phyloP scores from a whole-genome alignment of 2,113 vertebrate species.

The Poecilia latipinna region DNA sequence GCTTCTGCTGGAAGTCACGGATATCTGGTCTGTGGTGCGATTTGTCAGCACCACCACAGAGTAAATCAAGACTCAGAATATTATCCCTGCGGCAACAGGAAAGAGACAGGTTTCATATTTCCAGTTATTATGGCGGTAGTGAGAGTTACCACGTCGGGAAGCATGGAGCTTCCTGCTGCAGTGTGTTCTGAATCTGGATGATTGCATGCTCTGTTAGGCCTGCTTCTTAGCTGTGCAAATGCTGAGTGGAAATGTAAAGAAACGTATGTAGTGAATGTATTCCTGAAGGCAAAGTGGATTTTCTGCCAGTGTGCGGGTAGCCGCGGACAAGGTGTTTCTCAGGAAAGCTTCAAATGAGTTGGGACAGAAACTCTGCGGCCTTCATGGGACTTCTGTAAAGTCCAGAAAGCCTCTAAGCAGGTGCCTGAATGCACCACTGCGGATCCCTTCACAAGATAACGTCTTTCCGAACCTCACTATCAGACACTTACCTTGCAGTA shows the following conservation, averaged over 20 bases:
- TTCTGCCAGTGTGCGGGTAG: constrained; percentile 18
- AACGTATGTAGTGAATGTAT: not conserved
- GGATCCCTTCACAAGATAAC: not conserved
- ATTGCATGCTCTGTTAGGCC: constrained; percentile 53
- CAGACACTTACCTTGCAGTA: constrained; percentile 91
- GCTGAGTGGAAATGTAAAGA: constrained; percentile 32
- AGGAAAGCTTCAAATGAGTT: constrained; percentile 22
- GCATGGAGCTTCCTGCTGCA: constrained; percentile 40
- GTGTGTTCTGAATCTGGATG: constrained; percentile 56
- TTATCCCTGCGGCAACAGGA: constrained; percentile 7
- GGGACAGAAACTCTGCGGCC: not conserved
- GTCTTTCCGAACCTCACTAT: not conserved
- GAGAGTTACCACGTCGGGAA: constrained; percentile 23
- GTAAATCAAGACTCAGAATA: constrained; percentile 14
- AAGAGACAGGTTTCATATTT: constrained; percentile 38
- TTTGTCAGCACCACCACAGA: constrained; percentile 1
- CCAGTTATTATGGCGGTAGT: constrained; percentile 18
- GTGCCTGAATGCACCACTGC: constrained; percentile 25
- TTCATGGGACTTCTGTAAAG: not conserved
- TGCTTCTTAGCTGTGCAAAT: constrained; percentile 49
- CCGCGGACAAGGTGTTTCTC: constrained; percentile 10
- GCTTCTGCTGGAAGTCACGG: constrained; percentile 3
- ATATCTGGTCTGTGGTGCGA: not conserved
- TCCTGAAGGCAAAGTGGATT: constrained; percentile 33
- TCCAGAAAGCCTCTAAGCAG: constrained; percentile 28